Evolutionary conservation across 2,113 vertebrate genomes (phyloP), one percentile per base, ranked within the genome.

Genomic region (Vulpes ferrilata): DNA sequence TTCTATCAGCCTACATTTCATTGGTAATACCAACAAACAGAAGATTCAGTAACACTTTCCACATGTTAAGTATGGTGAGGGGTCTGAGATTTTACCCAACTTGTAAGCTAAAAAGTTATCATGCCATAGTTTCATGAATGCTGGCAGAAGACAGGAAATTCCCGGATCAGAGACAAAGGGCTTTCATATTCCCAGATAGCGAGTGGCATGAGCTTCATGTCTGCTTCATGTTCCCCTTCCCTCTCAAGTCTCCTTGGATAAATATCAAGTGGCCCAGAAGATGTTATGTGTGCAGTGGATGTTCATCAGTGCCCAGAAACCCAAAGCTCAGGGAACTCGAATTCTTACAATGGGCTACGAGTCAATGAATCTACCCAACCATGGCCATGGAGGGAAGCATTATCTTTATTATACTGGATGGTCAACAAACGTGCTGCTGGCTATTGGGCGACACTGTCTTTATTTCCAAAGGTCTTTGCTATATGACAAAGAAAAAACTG

Each of bases 391-490:
- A 60, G 51, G 62, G 73, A 92, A 73, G 25, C 48, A 35, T n/a
- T 35, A 25, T 11, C 35, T 9, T 82, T 35, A 22, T 35, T 80
- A 62, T 2, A 13, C 32, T 53, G 20, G 23, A 62, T 7, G 38
- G 48, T n/a, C 60, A 55, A 73, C 2, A 65, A 59, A 78, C 43
- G 48, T 53, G n/a, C n/a, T 35, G 11, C 19, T n/a, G 65, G 6
- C 4, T n/a, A 1, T 16, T 84, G 69, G 95, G 53, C 94, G 69
- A 78, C 7, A 59, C n/a, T 13, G 5, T 19, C 48, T n/a, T 16
- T 23, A 32, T 64, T 92, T 62, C 51, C 80, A 51, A 89, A 48
- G 90, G 8, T 69, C 30, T 76, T 35, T 93, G 30, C 57, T 90
- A 11, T 73, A 19, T 38, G 73, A 27, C 3, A 27, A 22, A 79